Conservation (phyloP, 1,140 invertebrate species). For the Oryctes rhinoceros region DNA sequence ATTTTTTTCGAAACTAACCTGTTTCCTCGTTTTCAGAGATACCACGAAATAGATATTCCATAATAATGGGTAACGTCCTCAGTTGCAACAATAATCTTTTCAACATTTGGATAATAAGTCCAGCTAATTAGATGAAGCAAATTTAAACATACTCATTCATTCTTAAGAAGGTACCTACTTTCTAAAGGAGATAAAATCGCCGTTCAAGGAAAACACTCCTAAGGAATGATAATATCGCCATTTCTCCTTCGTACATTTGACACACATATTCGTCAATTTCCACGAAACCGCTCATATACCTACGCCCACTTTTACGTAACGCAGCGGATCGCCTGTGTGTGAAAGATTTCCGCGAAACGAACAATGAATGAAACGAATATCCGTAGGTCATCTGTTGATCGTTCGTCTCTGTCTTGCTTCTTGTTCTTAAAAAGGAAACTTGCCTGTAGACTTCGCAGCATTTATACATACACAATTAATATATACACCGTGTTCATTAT, state of each 20-base stretch:
- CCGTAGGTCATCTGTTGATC: constrained; percentile 3
- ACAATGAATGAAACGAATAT: constrained; percentile 22
- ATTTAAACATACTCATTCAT: no score
- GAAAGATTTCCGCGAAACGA: constrained; percentile 6
- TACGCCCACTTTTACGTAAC: constrained; percentile 15
- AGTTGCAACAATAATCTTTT: no score
- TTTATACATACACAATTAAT: not conserved
- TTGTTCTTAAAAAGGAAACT: constrained; percentile 22
- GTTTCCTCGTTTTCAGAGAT: no score
- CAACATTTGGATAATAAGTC: no score
- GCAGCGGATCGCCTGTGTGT: not conserved
- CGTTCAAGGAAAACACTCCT: not conserved
- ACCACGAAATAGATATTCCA: no score
- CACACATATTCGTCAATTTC: constrained; percentile 10
- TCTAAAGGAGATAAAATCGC: no score
- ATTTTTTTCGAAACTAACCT: no score
- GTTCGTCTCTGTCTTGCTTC: not conserved
- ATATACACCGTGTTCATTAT: not conserved
- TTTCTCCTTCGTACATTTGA: not conserved
- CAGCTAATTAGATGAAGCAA: no score
- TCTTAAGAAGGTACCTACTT: no score
- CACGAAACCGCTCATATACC: not conserved
- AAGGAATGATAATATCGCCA: not conserved
- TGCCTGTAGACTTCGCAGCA: not conserved
- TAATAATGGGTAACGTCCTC: no score